Conservation (phyloP, 37 sponge, comb jelly and placozoan genomes). For the Beroe ovata region DNA sequence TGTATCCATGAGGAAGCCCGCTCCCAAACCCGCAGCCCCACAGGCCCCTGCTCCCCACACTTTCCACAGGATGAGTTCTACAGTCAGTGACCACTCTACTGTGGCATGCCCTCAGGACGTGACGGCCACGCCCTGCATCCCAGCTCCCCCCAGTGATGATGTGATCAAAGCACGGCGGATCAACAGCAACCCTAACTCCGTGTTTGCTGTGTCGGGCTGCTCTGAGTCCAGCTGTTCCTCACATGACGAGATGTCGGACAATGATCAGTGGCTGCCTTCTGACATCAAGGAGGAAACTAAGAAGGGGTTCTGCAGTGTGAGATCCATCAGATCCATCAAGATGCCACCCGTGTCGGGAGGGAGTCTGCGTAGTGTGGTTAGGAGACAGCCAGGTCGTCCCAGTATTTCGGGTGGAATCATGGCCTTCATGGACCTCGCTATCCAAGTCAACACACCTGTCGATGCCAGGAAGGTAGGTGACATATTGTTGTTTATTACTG, state of each 20-base stretch:
- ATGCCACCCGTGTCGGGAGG: background rate
- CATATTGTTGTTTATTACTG: background rate
- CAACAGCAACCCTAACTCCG: background rate
- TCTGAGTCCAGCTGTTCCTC: constrained; percentile 57
- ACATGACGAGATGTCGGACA: background rate
- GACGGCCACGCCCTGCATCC: background rate
- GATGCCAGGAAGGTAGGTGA: constrained; percentile 29
- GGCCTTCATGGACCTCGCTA: constrained; percentile 18
- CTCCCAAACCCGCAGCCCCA: background rate
- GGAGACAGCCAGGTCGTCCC: background rate
- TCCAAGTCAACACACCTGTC: constrained; percentile 52
- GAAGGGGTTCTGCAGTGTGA: background rate
- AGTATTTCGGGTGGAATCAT: constrained; percentile 6
- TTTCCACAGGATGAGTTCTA: background rate
- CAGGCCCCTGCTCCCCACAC: background rate
- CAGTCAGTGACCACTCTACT: background rate
- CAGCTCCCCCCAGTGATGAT: background rate
- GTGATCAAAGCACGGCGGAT: constrained; percentile 5
- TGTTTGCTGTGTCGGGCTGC: constrained; percentile 52
- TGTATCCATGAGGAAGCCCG: background rate
- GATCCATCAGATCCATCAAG: background rate
- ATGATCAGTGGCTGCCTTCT: background rate
- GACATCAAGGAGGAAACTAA: background rate
- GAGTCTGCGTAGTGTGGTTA: background rate
- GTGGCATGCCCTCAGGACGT: background rate